These are phyloP conservation scores for Allobates femoralis DNA, from an alignment of 2,797 vertebrate genomes.

Conservation along the genomic window DNA sequence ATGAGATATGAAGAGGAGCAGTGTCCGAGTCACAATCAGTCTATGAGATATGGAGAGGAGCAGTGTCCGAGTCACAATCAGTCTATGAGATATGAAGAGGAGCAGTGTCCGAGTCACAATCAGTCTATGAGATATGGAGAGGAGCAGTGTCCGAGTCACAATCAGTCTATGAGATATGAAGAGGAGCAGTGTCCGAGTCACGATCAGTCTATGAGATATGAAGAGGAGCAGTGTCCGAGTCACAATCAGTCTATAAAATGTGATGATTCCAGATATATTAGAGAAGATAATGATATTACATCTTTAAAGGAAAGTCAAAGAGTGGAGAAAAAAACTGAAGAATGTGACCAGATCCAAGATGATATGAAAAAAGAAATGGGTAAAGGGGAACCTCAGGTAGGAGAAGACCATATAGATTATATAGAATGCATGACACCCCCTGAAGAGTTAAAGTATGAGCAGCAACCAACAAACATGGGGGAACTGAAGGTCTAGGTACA, in stretches of 20 bases:
- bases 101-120: too few species aligned
- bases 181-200: too few species aligned
- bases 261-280: background rate
- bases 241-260: background rate
- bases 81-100: too few species aligned
- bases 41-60: too few species aligned
- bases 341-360: background rate
- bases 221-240: background rate
- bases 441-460: background rate
- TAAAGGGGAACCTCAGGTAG: background rate
- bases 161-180: too few species aligned
- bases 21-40: too few species aligned
- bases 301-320: background rate
- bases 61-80: too few species aligned
- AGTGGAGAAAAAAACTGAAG: background rate
- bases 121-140: too few species aligned
- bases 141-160: too few species aligned
- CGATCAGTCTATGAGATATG: too few species aligned
- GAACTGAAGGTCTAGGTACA: background rate
- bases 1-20: too few species aligned
- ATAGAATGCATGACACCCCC: background rate
- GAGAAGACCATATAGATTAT: background rate
- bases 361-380: background rate
- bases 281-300: background rate
- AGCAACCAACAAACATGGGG: background rate